phyloP scores from a whole-genome alignment of 2,113 vertebrate species.

The Nothobranchius kuhntae region DNA sequence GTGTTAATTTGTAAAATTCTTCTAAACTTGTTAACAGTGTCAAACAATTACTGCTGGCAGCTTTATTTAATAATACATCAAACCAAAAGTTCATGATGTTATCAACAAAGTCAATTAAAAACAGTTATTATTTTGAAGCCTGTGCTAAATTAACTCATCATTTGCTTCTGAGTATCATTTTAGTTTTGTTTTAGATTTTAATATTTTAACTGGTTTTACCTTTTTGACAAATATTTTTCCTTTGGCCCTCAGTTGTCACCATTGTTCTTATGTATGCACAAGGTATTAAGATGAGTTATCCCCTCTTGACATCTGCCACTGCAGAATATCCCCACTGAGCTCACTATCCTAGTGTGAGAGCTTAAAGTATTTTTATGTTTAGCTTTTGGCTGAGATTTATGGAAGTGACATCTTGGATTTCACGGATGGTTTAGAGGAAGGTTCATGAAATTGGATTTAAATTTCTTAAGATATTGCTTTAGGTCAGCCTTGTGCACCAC shows the following conservation, averaged over 20 bases:
- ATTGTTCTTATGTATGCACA: neutral
- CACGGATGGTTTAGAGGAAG: constrained; percentile 47
- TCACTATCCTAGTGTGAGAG: neutral
- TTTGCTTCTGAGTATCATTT: neutral
- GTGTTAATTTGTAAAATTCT: too few species aligned
- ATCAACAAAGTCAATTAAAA: neutral
- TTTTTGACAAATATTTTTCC: neutral
- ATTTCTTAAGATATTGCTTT: constrained; percentile 29
- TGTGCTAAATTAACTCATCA: too few species aligned
- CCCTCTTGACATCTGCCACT: constrained; percentile 13
- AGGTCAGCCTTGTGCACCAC: constrained; percentile 7
- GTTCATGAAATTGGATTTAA: constrained; percentile 57
- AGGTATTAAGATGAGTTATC: constrained; percentile 12
- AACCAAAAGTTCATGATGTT: neutral
- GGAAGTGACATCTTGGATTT: constrained; percentile 61
- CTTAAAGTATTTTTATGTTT: constrained; percentile 13
- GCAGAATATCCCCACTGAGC: constrained; percentile 9
- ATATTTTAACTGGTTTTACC: neutral
- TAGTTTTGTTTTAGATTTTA: neutral
- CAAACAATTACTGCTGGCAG: too few species aligned
- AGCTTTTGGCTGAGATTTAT: constrained; percentile 44
- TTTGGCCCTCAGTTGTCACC: neutral
- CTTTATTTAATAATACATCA: neutral
- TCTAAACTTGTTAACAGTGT: too few species aligned
- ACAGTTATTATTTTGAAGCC: too few species aligned